Base-by-base conservation (phyloP, 2,113 vertebrate species). In the Platysteira castanea region DNA sequence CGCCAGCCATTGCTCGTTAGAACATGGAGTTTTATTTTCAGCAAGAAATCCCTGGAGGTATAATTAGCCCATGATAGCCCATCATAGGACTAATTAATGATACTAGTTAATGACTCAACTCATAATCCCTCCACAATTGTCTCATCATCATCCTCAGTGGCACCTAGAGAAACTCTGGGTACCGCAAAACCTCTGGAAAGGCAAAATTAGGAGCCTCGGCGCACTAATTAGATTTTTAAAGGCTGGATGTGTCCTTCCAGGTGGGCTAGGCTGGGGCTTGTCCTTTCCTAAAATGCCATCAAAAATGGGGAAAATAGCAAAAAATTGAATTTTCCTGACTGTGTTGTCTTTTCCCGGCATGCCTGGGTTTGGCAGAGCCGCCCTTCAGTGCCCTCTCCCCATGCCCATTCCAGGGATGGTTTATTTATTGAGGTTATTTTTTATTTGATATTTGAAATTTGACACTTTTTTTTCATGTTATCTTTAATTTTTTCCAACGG, bases 341-440 rank as follows among this genome's bases (percentile, higher is more conserved):
- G 23, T 54, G 68, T 64, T 35, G 33, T 44, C 53, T 68, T 74
- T 61, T 35, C 6, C 50, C 0, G 0, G 3, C 35, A 4, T 23
- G 52, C 53, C 68, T 11, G 30, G n/a, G n/a, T 46, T 69, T 31
- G 37, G 44, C 44, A 0, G 0, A 74, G 64, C 68, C 2, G 2
- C 70, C 77, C 46, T 20, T 61, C 0, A 0, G 39, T 61, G 47
- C 56, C 37, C 30, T 21, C 70, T 70, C 33, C 46, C 56, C 63
- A 28, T 60, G 22, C 71, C 65, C 67, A 26, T 94, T 91, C 6
- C 6, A 74, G 79, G 77, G 31, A 22, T 52, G 35, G 44, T 92
- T 81, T 96, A 84, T 95, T 95, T 92, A 77, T 90, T 86, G 3
- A 24, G 57, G 64, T 73, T 68, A 10, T 22, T 54, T 41, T 64